Evolutionary conservation across 2,113 vertebrate genomes (phyloP).

Genomic region (Seriola dumerili): DNA sequence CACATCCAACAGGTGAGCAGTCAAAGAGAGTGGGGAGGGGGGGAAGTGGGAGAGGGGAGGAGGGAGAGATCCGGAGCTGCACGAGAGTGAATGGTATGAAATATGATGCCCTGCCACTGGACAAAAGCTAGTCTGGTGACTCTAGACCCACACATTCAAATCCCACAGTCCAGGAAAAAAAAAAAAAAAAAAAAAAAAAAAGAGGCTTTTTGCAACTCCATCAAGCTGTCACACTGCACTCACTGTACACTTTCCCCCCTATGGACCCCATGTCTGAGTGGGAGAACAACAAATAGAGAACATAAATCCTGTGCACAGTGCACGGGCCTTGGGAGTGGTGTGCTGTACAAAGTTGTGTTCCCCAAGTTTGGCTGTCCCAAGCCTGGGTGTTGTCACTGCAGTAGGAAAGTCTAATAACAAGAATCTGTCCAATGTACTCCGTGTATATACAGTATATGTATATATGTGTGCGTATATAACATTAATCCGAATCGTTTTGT

Average conservation of each 20-base stretch:
- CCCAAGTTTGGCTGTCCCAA: background rate
- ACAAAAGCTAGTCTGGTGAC: slow-evolving; percentile 27
- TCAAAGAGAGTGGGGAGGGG: background rate
- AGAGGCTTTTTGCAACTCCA: slow-evolving; percentile 35
- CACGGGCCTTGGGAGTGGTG: background rate
- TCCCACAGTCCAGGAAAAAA: too few relatives aligned
- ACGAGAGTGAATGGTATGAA: slow-evolving; percentile 31
- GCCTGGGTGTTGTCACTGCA: background rate
- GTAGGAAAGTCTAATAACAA: background rate
- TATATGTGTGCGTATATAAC: background rate
- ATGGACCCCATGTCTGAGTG: slow-evolving; percentile 3
- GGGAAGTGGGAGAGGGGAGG: background rate
- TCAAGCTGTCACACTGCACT: slow-evolving; percentile 39
- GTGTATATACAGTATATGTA: background rate
- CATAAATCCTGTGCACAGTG: slow-evolving; percentile 11
- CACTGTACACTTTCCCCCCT: background rate
- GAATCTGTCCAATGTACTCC: background rate
- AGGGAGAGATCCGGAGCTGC: slow-evolving; percentile 4
- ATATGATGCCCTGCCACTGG: slow-evolving; percentile 28
- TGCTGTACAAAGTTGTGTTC: background rate
- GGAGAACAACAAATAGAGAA: slow-evolving; percentile 27
- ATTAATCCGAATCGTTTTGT: slow-evolving; percentile 1
- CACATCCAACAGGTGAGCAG: slow-evolving; percentile 44
- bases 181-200: slow-evolving; percentile 8
- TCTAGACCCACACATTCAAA: slow-evolving; percentile 13